Conservation (phyloP, 2,888 invertebrate genomes). For the Scaptomyza flava region DNA sequence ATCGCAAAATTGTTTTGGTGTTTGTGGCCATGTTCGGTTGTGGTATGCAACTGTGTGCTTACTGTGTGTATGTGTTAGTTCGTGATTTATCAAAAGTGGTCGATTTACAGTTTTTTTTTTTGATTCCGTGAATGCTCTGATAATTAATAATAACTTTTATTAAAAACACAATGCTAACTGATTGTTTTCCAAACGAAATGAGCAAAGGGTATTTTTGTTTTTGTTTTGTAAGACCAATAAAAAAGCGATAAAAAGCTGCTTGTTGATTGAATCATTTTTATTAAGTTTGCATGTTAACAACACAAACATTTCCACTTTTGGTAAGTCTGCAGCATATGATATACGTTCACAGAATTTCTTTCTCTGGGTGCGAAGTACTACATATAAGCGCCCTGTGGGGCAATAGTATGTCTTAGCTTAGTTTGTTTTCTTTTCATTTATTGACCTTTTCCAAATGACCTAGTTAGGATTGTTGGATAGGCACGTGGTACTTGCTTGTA, state of each 20-base stretch:
- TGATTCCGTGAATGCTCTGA: constrained; percentile 40
- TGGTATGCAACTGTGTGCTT: constrained; percentile 33
- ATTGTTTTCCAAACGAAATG: constrained; percentile 35
- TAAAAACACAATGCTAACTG: constrained; percentile 12
- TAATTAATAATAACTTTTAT: constrained; percentile 55
- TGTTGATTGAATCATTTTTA: constrained; percentile 29
- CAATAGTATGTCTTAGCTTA: background rate
- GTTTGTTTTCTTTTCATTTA: background rate
- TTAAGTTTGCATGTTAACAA: constrained; percentile 3
- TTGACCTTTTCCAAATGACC: constrained; percentile 48
- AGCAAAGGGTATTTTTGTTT: too few species aligned
- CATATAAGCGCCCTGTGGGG: background rate
- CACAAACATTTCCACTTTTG: constrained; percentile 22
- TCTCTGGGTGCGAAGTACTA: too few species aligned
- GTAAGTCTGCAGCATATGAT: background rate
- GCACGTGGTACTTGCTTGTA: background rate
- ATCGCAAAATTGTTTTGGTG: constrained; percentile 80
- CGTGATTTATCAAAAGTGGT: constrained; percentile 70
- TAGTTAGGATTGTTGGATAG: constrained; percentile 22
- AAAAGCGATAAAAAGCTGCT: background rate
- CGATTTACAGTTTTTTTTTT: constrained; percentile 45
- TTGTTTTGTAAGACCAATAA: background rate
- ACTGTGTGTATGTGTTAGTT: constrained; percentile 12
- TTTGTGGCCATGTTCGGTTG: constrained; percentile 69
- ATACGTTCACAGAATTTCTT: background rate